A percentile compares a stretch with the other conserved stretches of the same genome.
Conservation (phyloP, 2,113 vertebrate species). For the Chiloscyllium plagiosum region DNA sequence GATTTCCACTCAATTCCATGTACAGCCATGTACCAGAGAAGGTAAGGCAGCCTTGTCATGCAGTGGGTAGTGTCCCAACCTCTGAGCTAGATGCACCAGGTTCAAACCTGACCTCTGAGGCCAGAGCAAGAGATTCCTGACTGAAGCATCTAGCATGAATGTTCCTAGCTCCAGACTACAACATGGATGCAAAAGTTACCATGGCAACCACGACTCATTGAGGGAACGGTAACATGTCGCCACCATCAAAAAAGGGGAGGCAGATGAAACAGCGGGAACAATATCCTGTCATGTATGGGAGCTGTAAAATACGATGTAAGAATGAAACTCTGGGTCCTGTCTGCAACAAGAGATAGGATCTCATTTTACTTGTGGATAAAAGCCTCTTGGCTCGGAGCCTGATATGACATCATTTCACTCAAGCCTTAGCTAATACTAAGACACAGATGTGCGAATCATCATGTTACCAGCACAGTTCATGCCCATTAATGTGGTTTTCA, state of each 20-base stretch:
- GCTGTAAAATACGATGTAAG: not conserved
- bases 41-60: no score
- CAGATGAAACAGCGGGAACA: not conserved
- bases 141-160: not conserved
- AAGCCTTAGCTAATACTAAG: not conserved
- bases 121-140: not conserved
- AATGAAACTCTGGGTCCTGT: not conserved
- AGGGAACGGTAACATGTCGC: not conserved
- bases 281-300: not conserved
- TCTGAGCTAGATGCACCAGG: not conserved
- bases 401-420: not conserved
- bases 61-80: not conserved
- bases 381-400: not conserved
- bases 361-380: not conserved
- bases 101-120: not conserved
- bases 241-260: not conserved
- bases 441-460: not conserved
- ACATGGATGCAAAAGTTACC: no score
- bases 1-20: not conserved
- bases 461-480: not conserved
- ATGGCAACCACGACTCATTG: not conserved
- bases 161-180: not conserved
- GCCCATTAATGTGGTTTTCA: not conserved
- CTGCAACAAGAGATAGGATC: not conserved
- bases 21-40: not conserved